phyloP scores from a whole-genome alignment of 2,797 vertebrate genomes.

The Chelonia mydas region DNA sequence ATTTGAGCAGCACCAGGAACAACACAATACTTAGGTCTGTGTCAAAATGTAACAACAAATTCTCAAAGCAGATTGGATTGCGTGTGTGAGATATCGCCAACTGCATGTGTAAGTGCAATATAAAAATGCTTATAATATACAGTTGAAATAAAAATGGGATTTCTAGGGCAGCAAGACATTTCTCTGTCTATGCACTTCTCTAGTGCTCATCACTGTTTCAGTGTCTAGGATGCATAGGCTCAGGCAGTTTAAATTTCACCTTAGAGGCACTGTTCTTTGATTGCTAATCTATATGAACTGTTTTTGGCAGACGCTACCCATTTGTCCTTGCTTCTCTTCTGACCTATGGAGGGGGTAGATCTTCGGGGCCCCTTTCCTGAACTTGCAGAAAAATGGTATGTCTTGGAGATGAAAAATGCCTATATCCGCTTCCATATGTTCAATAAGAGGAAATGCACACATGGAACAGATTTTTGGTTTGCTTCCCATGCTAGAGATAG shows the following conservation, averaged over 20 bases:
- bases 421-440: neutral
- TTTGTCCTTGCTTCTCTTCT: neutral
- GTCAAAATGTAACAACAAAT: conserved; percentile 47
- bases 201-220: conserved; percentile 33
- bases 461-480: neutral
- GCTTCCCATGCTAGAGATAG: neutral
- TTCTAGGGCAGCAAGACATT: neutral
- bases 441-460: neutral
- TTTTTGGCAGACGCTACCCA: neutral
- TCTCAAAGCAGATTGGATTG: conserved; percentile 20
- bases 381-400: neutral
- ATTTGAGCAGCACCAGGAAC: conserved; percentile 57
- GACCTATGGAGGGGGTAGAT: neutral
- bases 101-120: neutral
- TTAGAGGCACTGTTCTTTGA: neutral
- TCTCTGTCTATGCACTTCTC: neutral
- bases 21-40: conserved; percentile 14
- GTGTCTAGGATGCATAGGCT: neutral
- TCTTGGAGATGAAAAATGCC: neutral
- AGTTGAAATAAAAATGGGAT: conserved; percentile 53
- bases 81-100: conserved; percentile 29
- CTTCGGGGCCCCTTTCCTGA: neutral
- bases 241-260: neutral
- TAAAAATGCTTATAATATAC: conserved; percentile 4
- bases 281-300: neutral